These are phyloP conservation scores for Catalaphyllia jardinei DNA, from an alignment of 64 coral and sea anemone genomes.

Conservation along the genomic window DNA sequence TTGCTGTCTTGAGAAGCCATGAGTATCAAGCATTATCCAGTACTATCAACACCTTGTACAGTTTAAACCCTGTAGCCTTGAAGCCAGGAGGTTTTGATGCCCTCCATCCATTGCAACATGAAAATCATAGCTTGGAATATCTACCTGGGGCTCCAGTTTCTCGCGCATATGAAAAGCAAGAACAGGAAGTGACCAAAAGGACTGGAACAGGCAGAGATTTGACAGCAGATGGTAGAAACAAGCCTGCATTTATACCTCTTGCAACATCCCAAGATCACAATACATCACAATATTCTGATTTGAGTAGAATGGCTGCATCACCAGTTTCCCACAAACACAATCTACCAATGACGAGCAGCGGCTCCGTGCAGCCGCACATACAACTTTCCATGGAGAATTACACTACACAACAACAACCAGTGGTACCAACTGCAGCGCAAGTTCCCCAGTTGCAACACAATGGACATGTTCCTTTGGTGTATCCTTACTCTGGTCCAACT, in stretches of 20 bases:
- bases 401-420: neutral
- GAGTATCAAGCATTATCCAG: slow-evolving; percentile 57
- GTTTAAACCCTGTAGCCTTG: slow-evolving; percentile 23
- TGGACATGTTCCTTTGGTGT: neutral
- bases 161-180: neutral
- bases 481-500: neutral
- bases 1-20: slow-evolving; percentile 52
- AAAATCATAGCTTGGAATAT: slow-evolving; percentile 10
- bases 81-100: neutral
- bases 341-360: neutral
- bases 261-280: neutral
- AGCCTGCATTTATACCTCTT: slow-evolving; percentile 24
- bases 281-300: neutral
- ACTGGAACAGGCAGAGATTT: neutral
- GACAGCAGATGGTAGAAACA: neutral
- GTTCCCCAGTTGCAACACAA: neutral
- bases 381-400: neutral
- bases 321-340: neutral
- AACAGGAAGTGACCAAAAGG: neutral
- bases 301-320: neutral
- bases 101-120: neutral
- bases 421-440: too few species aligned
- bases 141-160: neutral
- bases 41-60: slow-evolving; percentile 52
- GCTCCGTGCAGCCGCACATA: neutral